Conservation (phyloP, 1,140 invertebrate species). For the Drosophila sproati region DNA sequence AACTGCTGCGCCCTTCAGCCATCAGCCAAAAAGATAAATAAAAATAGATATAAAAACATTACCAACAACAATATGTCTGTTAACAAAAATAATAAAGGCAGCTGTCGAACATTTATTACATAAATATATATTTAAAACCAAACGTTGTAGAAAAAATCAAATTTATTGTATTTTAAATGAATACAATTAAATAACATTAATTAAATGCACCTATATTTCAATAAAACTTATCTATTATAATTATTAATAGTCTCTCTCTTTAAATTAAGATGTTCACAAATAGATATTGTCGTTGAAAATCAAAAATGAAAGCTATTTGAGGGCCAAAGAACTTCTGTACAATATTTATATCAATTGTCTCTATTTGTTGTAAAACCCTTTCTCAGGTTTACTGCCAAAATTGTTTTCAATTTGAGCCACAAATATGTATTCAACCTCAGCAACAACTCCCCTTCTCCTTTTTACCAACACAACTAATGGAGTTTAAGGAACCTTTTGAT, state of each 20-base stretch:
- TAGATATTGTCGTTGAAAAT: no score
- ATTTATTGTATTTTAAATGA: no score
- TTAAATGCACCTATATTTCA: no score
- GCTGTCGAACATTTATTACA: slow-evolving; percentile 11
- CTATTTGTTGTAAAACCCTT: slow-evolving; percentile 69
- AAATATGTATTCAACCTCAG: slow-evolving; percentile 17
- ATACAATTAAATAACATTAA: no score
- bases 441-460: background rate
- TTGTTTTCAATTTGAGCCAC: slow-evolving; percentile 40
- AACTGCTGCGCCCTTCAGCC: slow-evolving; percentile 36
- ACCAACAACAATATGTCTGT: slow-evolving; percentile 34
- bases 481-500: slow-evolving; percentile 58
- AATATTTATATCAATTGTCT: slow-evolving; percentile 23
- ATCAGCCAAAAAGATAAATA: slow-evolving; percentile 42
- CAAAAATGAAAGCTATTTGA: slow-evolving; percentile 30
- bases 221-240: no score
- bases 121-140: background rate
- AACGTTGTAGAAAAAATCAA: no score
- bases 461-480: slow-evolving; percentile 16
- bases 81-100: slow-evolving; percentile 41
- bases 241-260: no score
- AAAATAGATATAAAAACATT: background rate
- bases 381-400: slow-evolving; percentile 45
- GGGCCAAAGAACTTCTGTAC: slow-evolving; percentile 13
- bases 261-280: no score